Evolutionary conservation across 2,113 vertebrate species (phyloP).

Genomic region (Clarias macrocephalus): DNA sequence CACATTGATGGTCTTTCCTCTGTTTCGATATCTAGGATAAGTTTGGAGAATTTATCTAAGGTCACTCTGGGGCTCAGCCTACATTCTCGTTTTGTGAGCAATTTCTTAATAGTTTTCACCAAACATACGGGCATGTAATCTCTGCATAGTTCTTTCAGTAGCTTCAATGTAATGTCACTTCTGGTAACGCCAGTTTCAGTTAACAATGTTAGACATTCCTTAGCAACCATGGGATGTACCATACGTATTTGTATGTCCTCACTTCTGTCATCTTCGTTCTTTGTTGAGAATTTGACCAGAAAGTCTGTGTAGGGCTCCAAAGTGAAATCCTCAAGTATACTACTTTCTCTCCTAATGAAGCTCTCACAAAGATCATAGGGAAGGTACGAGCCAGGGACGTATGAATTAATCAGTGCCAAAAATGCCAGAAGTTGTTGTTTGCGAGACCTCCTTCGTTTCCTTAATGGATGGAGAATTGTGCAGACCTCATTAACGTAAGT

Average conservation of each 20-base stretch:
- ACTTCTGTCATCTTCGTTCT: not conserved
- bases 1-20: not conserved
- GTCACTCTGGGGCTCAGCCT: too few species aligned
- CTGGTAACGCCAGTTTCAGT: slow-evolving; percentile 24
- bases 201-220: not conserved
- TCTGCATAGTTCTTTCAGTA: slow-evolving; percentile 23
- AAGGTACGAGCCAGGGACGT: slow-evolving; percentile 52
- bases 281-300: slow-evolving; percentile 43
- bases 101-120: slow-evolving; percentile 34
- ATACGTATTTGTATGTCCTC: slow-evolving; percentile 23
- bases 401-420: slow-evolving; percentile 54
- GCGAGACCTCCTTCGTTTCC: not conserved
- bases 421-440: slow-evolving; percentile 53
- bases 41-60: slow-evolving; percentile 47
- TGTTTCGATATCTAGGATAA: slow-evolving; percentile 32
- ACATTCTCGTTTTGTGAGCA: slow-evolving; percentile 56
- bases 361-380: slow-evolving; percentile 50
- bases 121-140: not conserved
- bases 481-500: not conserved
- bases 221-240: slow-evolving; percentile 54
- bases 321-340: not conserved
- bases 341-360: slow-evolving; percentile 45
- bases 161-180: slow-evolving; percentile 32
- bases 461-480: rapidly evolving
- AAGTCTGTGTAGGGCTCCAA: slow-evolving; percentile 48